Evolutionary conservation across 2,888 invertebrate genomes (phyloP), one percentile per base, ranked within the genome.

Genomic region (Ectropis crepuscularia): DNA sequence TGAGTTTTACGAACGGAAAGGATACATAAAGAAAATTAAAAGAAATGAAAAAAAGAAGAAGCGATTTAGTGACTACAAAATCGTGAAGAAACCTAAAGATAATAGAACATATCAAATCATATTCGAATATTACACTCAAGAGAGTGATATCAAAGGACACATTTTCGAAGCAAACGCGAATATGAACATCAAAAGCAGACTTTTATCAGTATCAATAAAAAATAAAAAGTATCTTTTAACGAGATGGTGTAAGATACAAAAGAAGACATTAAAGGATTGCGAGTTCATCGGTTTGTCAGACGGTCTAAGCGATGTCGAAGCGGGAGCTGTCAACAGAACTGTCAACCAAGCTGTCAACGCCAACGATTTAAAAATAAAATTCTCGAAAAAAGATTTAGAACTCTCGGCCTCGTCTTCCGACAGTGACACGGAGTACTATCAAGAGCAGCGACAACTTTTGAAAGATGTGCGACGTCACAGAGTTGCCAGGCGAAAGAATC

Each of bases 401-500:
- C 43, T 89, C 8, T 75, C 86, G 0, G 74, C 80, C 0, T 85
- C 89, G 0, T 83, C 89, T 0, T 88, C 89, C 0, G 90, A 89
- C 6, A 88, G 85, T 45, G 91, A 92, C 63, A 81, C 79, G 2
- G 89, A 88, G 37, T 74, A 74, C 36, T 71, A 78, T 9, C 76
- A 82, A 42, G 75, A 81, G n/a, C 75, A 82, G 36, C 54, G 78
- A 0, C 80, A 79, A 0, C 58, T 89, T 9, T 47, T 93, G 0
- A 82, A 87, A 36, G 92, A 92, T 61, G 76, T 87, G 0, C 78
- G 92, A 2, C 74, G 85, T 1, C 78, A 89, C 45, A 82, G 92
- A 57, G 88, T 80, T 0, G 78, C 75, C 6, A 82, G 88, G 65
- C 86, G 81, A 69, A 92, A 90, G 70, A 88, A 87, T 59, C 71